These are phyloP conservation scores for Epirrita christyi DNA, from an alignment of 2,888 invertebrate genomes.

Conservation along the genomic window DNA sequence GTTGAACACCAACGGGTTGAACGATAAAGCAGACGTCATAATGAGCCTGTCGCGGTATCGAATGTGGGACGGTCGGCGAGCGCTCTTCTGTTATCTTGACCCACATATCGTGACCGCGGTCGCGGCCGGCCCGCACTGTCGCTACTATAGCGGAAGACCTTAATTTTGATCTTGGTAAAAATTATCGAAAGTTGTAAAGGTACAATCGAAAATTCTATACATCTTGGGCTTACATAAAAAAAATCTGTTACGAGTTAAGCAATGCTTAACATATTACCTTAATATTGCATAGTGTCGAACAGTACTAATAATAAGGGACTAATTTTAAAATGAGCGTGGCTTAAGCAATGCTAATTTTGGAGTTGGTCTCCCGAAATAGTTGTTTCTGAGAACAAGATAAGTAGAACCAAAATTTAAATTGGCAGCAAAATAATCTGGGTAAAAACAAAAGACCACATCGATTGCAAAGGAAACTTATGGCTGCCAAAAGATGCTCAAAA, in stretches of 20 bases:
- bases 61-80: constrained; percentile 58
- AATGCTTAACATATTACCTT: too few relatives aligned
- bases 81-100: constrained; percentile 73
- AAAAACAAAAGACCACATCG: not conserved
- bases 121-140: constrained; percentile 51
- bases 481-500: not conserved
- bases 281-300: too few relatives aligned
- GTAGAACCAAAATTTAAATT: too few relatives aligned
- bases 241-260: too few relatives aligned
- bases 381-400: too few relatives aligned
- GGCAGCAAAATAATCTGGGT: not conserved
- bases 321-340: too few relatives aligned
- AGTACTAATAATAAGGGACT: too few relatives aligned
- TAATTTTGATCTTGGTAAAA: constrained; percentile 54
- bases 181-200: constrained; percentile 7
- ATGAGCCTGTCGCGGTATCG: constrained; percentile 39
- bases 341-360: too few relatives aligned
- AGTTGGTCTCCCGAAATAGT: too few relatives aligned
- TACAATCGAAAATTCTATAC: too few relatives aligned
- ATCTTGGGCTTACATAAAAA: too few relatives aligned
- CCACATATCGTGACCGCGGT: constrained; percentile 71
- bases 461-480: not conserved
- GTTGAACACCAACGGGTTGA: not conserved
- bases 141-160: constrained; percentile 60
- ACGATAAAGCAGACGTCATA: constrained; percentile 24